Conservation (phyloP, 1,140 invertebrate species). For the Mesaphorura yosii region DNA sequence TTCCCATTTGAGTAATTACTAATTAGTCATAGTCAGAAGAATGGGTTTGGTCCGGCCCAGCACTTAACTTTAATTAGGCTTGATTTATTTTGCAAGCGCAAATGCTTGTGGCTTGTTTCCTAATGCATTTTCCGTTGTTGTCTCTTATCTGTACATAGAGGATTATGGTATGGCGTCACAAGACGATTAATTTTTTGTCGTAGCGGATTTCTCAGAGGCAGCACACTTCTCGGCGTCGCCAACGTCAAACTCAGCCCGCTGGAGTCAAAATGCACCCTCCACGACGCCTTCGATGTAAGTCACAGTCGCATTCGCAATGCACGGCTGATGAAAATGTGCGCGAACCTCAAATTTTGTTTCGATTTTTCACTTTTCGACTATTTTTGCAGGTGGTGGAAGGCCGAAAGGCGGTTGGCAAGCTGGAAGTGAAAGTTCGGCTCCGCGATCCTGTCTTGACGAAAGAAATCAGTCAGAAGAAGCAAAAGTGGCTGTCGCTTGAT, state of each 20-base stretch:
- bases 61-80: too few species aligned
- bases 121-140: slow-evolving; percentile 5
- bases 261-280: slow-evolving; percentile 72
- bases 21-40: too few species aligned
- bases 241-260: slow-evolving; percentile 70
- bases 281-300: slow-evolving; percentile 84
- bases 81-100: too few species aligned
- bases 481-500: slow-evolving; percentile 77
- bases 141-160: slow-evolving; percentile 4
- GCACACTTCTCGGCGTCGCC: slow-evolving; percentile 71
- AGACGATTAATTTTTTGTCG: slow-evolving; percentile 26
- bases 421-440: slow-evolving; percentile 83
- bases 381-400: slow-evolving; percentile 72
- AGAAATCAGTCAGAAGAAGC: slow-evolving; percentile 76
- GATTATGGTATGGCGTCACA: slow-evolving; percentile 6
- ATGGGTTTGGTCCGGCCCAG: too few species aligned
- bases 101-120: too few species aligned
- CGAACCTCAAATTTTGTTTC: slow-evolving; percentile 47
- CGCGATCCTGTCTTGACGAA: slow-evolving; percentile 79
- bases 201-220: slow-evolving; percentile 79
- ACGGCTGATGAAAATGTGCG: slow-evolving; percentile 80
- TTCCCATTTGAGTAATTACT: too few species aligned
- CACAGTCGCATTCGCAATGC: slow-evolving; percentile 63
- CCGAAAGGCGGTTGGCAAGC: slow-evolving; percentile 68
- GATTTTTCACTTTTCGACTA: slow-evolving; percentile 21